phyloP scores from a whole-genome alignment of 2,797 vertebrate species.

The Hyperoplus lanceolatus region DNA sequence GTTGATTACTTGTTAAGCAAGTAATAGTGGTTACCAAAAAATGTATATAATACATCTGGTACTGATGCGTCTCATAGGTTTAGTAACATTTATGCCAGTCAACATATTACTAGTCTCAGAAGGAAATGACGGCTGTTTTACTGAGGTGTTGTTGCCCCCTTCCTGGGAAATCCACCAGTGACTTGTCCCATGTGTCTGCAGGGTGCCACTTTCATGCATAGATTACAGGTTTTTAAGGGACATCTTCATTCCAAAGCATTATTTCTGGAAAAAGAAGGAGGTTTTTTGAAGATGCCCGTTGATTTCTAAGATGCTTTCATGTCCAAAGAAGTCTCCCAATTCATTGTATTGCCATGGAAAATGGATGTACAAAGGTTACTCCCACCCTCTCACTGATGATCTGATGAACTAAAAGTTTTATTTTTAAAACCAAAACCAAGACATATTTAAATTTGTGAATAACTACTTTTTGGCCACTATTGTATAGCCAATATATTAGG shows the following conservation, averaged over 20 bases:
- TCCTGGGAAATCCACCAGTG: constrained; percentile 75
- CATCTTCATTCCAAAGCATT: constrained; percentile 89
- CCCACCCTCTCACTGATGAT: constrained; percentile 64
- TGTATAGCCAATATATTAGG: constrained; percentile 78
- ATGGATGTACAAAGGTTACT: constrained; percentile 76
- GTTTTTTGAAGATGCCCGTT: constrained; percentile 83
- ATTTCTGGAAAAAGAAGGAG: constrained; percentile 81
- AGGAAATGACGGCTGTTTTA: constrained; percentile 82
- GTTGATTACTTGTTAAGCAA: constrained; percentile 86
- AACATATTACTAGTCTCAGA: constrained; percentile 84
- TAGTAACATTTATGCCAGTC: constrained; percentile 83
- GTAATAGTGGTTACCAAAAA: constrained; percentile 89
- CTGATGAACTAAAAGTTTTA: constrained; percentile 56
- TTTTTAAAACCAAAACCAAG: constrained; percentile 76
- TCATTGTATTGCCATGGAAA: constrained; percentile 78
- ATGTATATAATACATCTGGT: constrained; percentile 89
- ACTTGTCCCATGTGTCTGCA: constrained; percentile 81
- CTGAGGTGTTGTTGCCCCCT: constrained; percentile 73
- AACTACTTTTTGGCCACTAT: constrained; percentile 79
- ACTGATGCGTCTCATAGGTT: constrained; percentile 85
- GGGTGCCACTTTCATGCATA: constrained; percentile 81
- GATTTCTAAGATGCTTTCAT: constrained; percentile 81
- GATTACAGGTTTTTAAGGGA: constrained; percentile 82
- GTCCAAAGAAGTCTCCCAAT: constrained; percentile 86
- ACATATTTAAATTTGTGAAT: constrained; percentile 79